Evolutionary conservation across 2,888 invertebrate genomes (phyloP).

Genomic region (Pedicia rivosa): DNA sequence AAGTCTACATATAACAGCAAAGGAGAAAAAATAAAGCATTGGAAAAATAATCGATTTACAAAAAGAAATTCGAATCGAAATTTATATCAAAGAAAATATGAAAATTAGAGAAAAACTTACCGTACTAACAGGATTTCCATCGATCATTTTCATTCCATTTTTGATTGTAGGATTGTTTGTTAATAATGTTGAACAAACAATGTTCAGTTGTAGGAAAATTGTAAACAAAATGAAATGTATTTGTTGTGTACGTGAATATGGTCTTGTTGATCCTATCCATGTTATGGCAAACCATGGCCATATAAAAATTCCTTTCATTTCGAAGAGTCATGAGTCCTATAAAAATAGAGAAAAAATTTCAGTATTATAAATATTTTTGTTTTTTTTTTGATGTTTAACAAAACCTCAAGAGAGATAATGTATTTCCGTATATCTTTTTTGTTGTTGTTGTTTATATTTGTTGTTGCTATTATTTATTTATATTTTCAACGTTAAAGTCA

Average conservation of each 20-base stretch:
- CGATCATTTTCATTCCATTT: not conserved
- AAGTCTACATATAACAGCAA: not conserved
- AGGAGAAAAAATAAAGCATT: not conserved
- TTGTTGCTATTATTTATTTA: no score
- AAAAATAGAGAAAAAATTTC: not conserved
- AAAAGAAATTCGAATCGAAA: no score
- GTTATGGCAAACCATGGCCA: slow-evolving; percentile 6
- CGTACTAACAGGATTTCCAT: not conserved
- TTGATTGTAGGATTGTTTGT: not conserved
- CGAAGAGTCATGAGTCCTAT: slow-evolving; percentile 4
- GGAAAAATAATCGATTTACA: no score
- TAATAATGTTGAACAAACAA: not conserved
- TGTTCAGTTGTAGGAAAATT: not conserved
- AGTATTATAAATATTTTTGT: no score
- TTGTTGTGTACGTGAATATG: not conserved
- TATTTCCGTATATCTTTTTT: no score
- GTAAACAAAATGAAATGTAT: not conserved
- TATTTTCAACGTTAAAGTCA: no score
- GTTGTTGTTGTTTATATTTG: no score
- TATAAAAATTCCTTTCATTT: slow-evolving; percentile 5
- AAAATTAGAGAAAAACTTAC: not conserved
- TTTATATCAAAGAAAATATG: no score
- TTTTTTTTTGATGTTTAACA: no score
- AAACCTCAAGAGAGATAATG: no score
- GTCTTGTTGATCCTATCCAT: slow-evolving; percentile 1